phyloP scores from a whole-genome alignment of 37 sponge, comb jelly and placozoan species.

The Tethya wilhelma region DNA sequence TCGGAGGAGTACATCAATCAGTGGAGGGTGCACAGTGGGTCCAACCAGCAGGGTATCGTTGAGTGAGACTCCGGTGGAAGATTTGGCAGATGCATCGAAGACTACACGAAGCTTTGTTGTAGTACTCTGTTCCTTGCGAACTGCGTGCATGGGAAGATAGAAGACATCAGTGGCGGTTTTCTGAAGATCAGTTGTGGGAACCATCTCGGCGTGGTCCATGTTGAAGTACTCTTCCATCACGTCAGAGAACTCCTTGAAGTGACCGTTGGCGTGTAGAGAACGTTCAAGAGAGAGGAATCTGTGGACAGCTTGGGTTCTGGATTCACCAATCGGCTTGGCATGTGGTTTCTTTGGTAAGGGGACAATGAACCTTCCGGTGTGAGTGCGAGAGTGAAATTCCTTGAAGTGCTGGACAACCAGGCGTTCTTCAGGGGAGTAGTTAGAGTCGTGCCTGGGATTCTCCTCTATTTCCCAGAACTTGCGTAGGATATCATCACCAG shows the following conservation, averaged over 20 bases:
- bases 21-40: conserved; percentile 11
- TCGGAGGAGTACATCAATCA: conserved; percentile 16
- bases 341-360: neutral
- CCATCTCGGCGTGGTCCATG: neutral
- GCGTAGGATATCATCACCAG: no score
- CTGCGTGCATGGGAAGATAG: conserved; percentile 29
- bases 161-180: neutral
- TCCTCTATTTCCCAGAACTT: no score
- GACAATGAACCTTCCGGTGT: no score
- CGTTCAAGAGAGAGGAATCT: conserved; percentile 31
- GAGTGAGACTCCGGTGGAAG: neutral
- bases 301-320: conserved; percentile 1
- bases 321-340: conserved; percentile 3
- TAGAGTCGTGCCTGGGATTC: neutral
- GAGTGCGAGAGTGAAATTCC: conserved; percentile 2
- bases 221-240: conserved; percentile 17
- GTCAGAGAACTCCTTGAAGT: conserved; percentile 3
- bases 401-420: conserved; percentile 15
- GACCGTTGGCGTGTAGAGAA: conserved; percentile 2
- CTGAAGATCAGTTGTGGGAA: neutral
- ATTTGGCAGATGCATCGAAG: conserved; percentile 35
- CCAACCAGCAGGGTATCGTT: conserved; percentile 10
- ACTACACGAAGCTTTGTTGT: conserved; percentile 17
- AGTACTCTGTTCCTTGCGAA: conserved; percentile 17
- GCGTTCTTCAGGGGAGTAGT: conserved; percentile 12